Evolutionary conservation across 2,888 invertebrate species (phyloP).

Genomic region (Stenichneumon culpator): DNA sequence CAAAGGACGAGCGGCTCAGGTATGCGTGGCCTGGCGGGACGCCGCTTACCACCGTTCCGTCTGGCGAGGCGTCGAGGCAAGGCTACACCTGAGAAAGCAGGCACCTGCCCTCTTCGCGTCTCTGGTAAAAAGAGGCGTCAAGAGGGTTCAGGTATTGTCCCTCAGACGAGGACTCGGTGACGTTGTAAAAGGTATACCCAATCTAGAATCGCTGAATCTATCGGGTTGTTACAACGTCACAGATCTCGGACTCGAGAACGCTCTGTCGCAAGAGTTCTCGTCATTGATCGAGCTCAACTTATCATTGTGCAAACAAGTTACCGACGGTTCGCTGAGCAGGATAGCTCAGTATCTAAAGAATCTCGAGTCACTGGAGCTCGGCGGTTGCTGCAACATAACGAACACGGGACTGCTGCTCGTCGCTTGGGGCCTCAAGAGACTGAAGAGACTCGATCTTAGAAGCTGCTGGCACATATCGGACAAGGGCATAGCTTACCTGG

Average conservation of each 20-base stretch:
- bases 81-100: conserved; percentile 93
- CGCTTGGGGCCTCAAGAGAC: conserved; percentile 94
- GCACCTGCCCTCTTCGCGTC: conserved; percentile 94
- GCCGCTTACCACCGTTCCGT: conserved; percentile 97
- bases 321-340: conserved; percentile 94
- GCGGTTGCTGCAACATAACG: conserved; percentile 96
- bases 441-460: conserved; percentile 94
- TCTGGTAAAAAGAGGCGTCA: conserved; percentile 94
- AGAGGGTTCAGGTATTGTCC: conserved; percentile 95
- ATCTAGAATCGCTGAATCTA: conserved; percentile 94
- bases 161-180: conserved; percentile 93
- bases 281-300: conserved; percentile 93
- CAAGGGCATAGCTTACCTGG: conserved; percentile 94
- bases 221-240: conserved; percentile 98
- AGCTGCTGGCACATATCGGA: conserved; percentile 98
- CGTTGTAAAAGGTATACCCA: conserved; percentile 94
- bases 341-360: conserved; percentile 95
- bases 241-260: conserved; percentile 93
- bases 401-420: conserved; percentile 95
- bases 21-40: conserved; percentile 95
- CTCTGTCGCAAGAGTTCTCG: conserved; percentile 92
- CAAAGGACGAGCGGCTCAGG: conserved; percentile 96
- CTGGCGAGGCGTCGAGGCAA: conserved; percentile 97
- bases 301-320: conserved; percentile 97
- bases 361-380: conserved; percentile 94